These are phyloP conservation scores for Mus pahari DNA, from an alignment of 2,113 vertebrate species.

Conservation along the genomic window DNA sequence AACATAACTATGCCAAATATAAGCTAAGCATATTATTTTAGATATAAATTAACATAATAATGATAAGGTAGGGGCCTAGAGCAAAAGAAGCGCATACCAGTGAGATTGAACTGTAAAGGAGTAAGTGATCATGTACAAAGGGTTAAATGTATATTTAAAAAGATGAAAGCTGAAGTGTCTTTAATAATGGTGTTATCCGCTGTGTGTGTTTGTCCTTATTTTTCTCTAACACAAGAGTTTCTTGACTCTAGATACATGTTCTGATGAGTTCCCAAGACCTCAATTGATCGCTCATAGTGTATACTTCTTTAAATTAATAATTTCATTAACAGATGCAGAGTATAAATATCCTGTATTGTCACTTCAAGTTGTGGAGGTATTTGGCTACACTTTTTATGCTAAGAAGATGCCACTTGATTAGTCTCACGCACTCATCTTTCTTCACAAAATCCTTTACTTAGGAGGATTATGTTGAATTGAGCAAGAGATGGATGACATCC, in stretches of 20 bases:
- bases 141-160: conserved; percentile 35
- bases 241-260: neutral
- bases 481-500: neutral
- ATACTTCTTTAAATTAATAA: neutral
- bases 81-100: conserved; percentile 49
- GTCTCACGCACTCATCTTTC: neutral
- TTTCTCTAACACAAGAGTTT: neutral
- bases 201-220: neutral
- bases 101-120: conserved; percentile 11
- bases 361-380: conserved; percentile 5
- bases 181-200: neutral
- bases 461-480: neutral
- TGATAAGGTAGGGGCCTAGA: conserved; percentile 30
- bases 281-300: neutral
- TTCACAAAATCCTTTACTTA: conserved; percentile 13
- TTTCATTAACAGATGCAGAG: neutral
- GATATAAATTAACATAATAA: neutral
- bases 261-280: neutral
- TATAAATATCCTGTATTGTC: neutral
- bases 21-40: neutral
- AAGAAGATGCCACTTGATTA: neutral
- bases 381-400: neutral
- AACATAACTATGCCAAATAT: conserved; percentile 22
- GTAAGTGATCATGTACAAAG: neutral
- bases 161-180: neutral